Evolutionary conservation across 1,140 invertebrate species (phyloP), one percentile per base, ranked within the genome.

Genomic region (Adelges cooleyi): DNA sequence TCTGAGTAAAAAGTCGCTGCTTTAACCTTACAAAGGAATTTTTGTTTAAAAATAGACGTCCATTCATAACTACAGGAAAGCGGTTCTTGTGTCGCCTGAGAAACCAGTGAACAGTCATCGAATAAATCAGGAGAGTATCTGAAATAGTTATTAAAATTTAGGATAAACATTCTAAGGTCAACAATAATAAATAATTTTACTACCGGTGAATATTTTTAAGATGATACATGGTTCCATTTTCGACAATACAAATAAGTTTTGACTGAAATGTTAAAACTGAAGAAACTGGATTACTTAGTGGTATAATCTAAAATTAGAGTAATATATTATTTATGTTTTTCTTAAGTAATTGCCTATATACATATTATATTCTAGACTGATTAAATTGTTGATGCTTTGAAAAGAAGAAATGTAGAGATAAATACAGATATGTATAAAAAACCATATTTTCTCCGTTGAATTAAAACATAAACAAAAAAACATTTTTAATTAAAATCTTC

Each of bases 81-180:
- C 33, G 25, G 18, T 6, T 29, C 22, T n/a, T 46, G 42, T 46
- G 25, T 20, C 44, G 20, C 13, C 46, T 33, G 25, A 33, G 11
- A n/a, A 22, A 13, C 9, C 2, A 5, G 0, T 13, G 40, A 48
- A 62, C n/a, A 33, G 46, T 33, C 42, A 62, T 33, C 42, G 46
- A 62, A 62, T 46, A 62, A 48, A 25, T 62, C 56, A 29, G 56
- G 56, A 29, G 56, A 62, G 33, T 62, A 23, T 15, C 56, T 62
- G 33, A 33, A 48, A 62, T 11, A 48, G 29, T 29, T n/a, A 29
- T n/a, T 15, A 20, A 22, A 62, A 48, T 27, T n/a, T 29, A 29
- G 27, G 15, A 20, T 15, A 3, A 11, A 6, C n/a, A n/a, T n/a
- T n/a, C n/a, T 22, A 2, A 62, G 20, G n/a, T 3, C 5, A 48